phyloP scores from a whole-genome alignment of 2,113 vertebrate genomes.

The Vombatus ursinus region DNA sequence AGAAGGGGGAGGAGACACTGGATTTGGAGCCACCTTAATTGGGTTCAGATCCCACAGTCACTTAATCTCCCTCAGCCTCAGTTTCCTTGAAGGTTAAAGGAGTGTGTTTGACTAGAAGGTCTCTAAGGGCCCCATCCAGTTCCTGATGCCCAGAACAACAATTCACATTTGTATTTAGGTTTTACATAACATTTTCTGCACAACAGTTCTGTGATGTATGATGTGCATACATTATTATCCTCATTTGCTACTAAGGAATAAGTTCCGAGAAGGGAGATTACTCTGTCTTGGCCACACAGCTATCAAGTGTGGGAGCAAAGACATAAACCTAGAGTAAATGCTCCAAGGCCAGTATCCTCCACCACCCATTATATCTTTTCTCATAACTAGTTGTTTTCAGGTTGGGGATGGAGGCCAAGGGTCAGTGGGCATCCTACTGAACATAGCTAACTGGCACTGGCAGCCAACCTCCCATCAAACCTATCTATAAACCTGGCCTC shows the following conservation, averaged over 20 bases:
- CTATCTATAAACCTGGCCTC: neutral
- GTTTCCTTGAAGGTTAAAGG: neutral
- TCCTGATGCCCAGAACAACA: neutral
- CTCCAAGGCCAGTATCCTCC: neutral
- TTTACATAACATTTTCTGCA: neutral
- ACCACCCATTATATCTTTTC: neutral
- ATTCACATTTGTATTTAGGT: neutral
- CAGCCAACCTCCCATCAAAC: neutral
- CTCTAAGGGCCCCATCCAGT: neutral
- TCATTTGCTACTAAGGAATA: neutral
- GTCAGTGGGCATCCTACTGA: neutral
- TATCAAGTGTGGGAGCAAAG: neutral
- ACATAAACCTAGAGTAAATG: neutral
- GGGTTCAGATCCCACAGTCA: neutral
- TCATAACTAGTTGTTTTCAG: neutral
- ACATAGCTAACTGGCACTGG: neutral
- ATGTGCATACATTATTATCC: neutral
- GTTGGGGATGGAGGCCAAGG: neutral
- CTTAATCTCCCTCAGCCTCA: neutral
- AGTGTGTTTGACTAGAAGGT: neutral
- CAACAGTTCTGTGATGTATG: neutral
- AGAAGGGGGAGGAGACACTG: neutral
- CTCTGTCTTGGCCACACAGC: neutral
- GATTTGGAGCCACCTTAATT: neutral
- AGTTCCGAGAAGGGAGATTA: neutral